Evolutionary conservation across 2,888 invertebrate species (phyloP).

Genomic region (Idaea straminata): DNA sequence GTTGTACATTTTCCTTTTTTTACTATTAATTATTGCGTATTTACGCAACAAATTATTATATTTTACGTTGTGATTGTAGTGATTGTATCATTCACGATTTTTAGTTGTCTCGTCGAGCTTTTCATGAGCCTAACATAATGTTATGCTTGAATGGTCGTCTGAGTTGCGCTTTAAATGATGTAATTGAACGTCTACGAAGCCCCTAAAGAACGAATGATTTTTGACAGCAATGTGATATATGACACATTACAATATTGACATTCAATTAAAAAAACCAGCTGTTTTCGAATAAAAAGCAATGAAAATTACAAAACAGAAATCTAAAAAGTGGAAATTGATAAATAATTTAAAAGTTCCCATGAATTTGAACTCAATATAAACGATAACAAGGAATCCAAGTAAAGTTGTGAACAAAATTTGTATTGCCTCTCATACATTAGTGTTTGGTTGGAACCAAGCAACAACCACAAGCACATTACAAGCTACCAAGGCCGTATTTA

Average conservation of each 20-base stretch:
- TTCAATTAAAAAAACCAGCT: neutral
- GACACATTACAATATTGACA: neutral
- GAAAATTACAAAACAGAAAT: conserved; percentile 4
- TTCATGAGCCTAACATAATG: neutral
- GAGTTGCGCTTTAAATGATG: neutral
- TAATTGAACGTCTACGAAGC: too few relatives aligned
- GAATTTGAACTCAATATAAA: neutral
- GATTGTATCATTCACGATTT: neutral
- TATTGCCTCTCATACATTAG: neutral
- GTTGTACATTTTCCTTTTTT: neutral
- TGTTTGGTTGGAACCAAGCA: conserved; percentile 4
- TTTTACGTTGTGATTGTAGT: neutral
- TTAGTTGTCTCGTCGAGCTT: too few relatives aligned
- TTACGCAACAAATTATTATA: neutral
- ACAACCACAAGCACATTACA: neutral
- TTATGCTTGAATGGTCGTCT: neutral
- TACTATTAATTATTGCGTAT: neutral
- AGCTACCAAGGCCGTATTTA: conserved; percentile 35
- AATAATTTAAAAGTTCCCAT: neutral
- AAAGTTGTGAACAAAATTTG: neutral
- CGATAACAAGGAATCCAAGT: neutral
- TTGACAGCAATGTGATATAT: neutral
- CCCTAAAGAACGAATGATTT: neutral
- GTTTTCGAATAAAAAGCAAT: conserved; percentile 9
- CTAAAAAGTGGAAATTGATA: neutral